Percentiles rank a stretch among this genome's conserved stretches.
These are phyloP conservation scores for Hirtodrosophila confusa DNA, from an alignment of 2,888 invertebrate species.

Conservation along the genomic window DNA sequence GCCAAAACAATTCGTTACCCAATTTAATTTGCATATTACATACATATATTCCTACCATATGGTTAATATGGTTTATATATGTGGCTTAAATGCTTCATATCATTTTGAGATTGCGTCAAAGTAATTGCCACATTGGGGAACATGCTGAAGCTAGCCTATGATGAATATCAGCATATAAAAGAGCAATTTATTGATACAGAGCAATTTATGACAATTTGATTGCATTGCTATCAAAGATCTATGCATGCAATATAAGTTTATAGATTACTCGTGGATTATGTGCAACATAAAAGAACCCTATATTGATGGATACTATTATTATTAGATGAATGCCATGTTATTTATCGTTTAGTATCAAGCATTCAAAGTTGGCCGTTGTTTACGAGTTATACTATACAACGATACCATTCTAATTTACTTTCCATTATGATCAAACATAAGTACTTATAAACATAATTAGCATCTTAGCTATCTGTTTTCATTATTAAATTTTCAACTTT, in stretches of 20 bases:
- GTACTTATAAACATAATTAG: too few relatives aligned
- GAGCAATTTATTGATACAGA: conserved; percentile 19
- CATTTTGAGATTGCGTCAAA: conserved; percentile 50
- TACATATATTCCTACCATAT: conserved; percentile 22
- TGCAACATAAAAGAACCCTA: too few relatives aligned
- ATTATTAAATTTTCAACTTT: too few relatives aligned
- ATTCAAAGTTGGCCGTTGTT: too few relatives aligned
- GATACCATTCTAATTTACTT: too few relatives aligned
- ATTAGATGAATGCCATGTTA: too few relatives aligned
- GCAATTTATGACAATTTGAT: conserved; percentile 33
- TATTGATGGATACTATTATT: too few relatives aligned
- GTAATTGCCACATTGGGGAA: conserved; percentile 29
- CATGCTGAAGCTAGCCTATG: conserved; percentile 17
- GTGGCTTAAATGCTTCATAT: conserved; percentile 14
- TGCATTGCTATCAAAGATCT: conserved; percentile 29
- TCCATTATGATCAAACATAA: too few relatives aligned
- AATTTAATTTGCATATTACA: conserved; percentile 56
- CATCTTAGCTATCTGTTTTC: too few relatives aligned
- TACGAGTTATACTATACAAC: too few relatives aligned
- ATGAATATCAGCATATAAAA: conserved; percentile 30
- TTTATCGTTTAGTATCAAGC: too few relatives aligned
- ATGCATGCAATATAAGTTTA: neutral
- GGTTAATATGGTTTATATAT: conserved; percentile 11
- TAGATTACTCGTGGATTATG: too few relatives aligned
- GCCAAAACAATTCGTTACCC: conserved; percentile 61